Base-by-base conservation (phyloP, 2,113 vertebrate genomes). In the Eretmochelys imbricata region DNA sequence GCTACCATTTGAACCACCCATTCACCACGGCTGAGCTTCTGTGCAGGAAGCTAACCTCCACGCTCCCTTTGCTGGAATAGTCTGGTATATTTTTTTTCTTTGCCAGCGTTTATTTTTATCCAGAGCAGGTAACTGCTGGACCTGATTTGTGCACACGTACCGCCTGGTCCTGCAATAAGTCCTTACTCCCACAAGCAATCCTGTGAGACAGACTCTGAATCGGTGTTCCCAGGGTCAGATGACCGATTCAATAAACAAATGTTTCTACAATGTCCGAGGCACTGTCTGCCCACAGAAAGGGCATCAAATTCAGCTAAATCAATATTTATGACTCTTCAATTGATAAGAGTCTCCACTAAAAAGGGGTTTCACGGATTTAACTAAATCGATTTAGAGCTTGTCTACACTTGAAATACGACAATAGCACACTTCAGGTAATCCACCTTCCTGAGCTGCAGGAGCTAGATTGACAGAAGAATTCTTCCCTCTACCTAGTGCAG, bases 241-340 rank as follows among this genome's bases (percentile, higher is more conserved):
- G 89, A 50, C 75, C 50, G 72, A 95, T 91, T 95, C 75, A 86
- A 62, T n/a, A 89, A 62, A 65, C 81, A 96, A 96, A 95, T 96
- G 95, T 94, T 93, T 94, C 85, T 51, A 75, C 84, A 88, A 78
- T 53, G 82, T 89, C 79, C 1, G 1, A 85, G 87, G 55, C 86
- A 79, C 81, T 87, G 85, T 72, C 83, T 75, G 78, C 75, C 82
- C 75, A 91, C 53, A 88, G 57, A 91, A 22, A 83, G 80, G 81
- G 78, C 35, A 91, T 12, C 83, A 93, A 89, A 85, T 96, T 92
- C 85, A 80, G 62, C 53, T 83, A 90, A 91, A 96, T 94, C 1
- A 4, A 49, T 87, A 83, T 49, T 88, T 93, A 72, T 53, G 93
- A 11, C 17, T n/a, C 62, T 11, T 72, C 55, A 31, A 88, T 11